Conservation (phyloP, 2,113 vertebrate species). For the Seriola dumerili region DNA sequence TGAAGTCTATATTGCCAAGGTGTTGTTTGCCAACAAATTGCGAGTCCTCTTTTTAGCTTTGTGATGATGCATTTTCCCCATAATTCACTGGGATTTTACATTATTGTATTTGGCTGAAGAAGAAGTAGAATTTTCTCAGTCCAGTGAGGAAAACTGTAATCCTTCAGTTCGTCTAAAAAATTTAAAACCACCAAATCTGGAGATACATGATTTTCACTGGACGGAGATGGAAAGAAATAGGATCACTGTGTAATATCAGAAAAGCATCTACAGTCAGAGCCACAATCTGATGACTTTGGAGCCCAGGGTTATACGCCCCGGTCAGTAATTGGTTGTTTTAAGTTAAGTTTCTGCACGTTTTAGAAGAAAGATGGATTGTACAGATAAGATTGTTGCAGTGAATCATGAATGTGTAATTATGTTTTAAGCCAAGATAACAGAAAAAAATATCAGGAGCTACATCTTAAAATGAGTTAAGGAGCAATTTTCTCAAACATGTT, state of each 20-base stretch:
- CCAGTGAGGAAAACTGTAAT: background rate
- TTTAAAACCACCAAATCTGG: background rate
- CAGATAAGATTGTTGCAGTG: constrained; percentile 12
- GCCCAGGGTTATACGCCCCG: background rate
- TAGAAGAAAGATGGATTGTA: background rate
- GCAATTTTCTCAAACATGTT: background rate
- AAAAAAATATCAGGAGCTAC: background rate
- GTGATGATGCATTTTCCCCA: background rate
- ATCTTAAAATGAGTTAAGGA: constrained; percentile 19
- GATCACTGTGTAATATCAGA: background rate
- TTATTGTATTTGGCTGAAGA: background rate
- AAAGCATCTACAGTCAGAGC: background rate
- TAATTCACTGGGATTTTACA: background rate
- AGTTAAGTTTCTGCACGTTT: background rate
- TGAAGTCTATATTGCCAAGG: background rate
- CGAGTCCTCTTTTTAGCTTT: no score
- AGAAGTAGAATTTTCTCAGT: no score
- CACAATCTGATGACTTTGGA: background rate
- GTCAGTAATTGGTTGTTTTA: background rate
- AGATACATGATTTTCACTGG: background rate
- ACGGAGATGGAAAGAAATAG: background rate
- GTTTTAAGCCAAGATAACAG: constrained; percentile 1
- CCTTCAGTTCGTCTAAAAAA: background rate
- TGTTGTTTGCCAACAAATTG: background rate
- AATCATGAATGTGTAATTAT: background rate